phyloP scores from a whole-genome alignment of 2,888 invertebrate genomes.

The Rhyacophila evoluta region DNA sequence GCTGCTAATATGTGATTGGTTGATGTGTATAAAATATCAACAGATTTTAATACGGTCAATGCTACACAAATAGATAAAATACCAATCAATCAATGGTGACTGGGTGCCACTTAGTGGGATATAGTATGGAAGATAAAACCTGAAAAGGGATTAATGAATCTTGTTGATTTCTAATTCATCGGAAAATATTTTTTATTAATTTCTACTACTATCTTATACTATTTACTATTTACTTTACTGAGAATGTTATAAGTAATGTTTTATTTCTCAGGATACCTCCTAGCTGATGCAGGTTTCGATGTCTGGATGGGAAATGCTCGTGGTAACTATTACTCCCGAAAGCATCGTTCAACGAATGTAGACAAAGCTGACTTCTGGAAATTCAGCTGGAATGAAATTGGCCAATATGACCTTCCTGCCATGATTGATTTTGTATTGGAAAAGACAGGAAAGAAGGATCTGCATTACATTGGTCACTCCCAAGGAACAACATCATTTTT shows the following conservation, averaged over 20 bases:
- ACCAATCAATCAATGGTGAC: too few species aligned
- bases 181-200: too few species aligned
- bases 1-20: too few species aligned
- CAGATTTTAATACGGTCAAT: too few species aligned
- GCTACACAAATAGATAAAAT: too few species aligned
- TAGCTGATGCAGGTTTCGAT: conserved; percentile 72
- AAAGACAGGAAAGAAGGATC: conserved; percentile 68
- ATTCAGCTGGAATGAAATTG: conserved; percentile 83
- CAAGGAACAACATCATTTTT: conserved; percentile 76
- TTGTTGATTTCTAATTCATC: too few species aligned
- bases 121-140: too few species aligned
- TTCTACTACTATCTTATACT: too few species aligned
- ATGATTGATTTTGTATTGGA: conserved; percentile 76
- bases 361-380: conserved; percentile 63
- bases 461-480: conserved; percentile 81
- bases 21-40: too few species aligned
- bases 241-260: neutral
- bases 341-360: conserved; percentile 62
- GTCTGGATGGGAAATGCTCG: conserved; percentile 79
- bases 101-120: too few species aligned
- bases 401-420: conserved; percentile 79
- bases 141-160: too few species aligned
- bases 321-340: conserved; percentile 71
- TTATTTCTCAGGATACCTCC: conserved; percentile 53
- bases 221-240: too few species aligned